Percentiles rank a stretch among this genome's conserved stretches.
Evolutionary conservation across 2,113 vertebrate genomes (phyloP).

Genomic region (Caranx ignobilis): DNA sequence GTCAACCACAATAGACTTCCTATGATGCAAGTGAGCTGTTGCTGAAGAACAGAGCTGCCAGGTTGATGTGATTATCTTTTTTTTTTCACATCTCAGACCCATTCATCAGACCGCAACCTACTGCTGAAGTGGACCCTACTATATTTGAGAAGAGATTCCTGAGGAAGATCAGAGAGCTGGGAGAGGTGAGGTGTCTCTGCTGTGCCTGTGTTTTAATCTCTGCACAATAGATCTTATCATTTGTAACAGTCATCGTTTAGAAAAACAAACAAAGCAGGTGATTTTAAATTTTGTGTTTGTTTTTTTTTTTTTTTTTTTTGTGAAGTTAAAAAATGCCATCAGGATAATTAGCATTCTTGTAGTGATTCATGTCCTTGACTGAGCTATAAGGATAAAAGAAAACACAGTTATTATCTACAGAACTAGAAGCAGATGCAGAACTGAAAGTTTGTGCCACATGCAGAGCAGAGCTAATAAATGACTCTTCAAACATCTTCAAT

Average conservation of each 20-base stretch:
- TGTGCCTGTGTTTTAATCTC: neutral
- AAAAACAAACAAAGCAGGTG: neutral
- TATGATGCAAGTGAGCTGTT: conserved; percentile 41
- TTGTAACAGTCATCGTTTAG: neutral
- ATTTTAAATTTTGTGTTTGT: neutral
- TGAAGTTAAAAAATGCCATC: neutral
- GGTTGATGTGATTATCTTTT: conserved; percentile 16
- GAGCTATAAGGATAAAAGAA: neutral
- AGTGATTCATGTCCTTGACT: neutral
- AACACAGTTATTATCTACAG: too few species aligned
- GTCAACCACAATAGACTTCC: conserved; percentile 61
- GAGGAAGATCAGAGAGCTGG: conserved; percentile 91
- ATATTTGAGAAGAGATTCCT: conserved; percentile 96
- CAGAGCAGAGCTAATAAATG: neutral
- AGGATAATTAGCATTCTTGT: neutral
- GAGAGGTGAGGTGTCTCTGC: conserved; percentile 87
- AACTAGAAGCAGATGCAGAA: neutral
- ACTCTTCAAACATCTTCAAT: neutral
- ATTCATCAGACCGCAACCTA: conserved; percentile 79
- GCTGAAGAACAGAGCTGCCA: neutral
- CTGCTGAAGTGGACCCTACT: conserved; percentile 90
- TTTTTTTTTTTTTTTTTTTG: neutral
- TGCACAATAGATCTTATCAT: neutral
- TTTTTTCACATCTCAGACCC: conserved; percentile 73
- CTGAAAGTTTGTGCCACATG: neutral